These are phyloP conservation scores for Chaetogeoica ovagalla DNA, from an alignment of 2,888 invertebrate genomes.

Conservation along the genomic window DNA sequence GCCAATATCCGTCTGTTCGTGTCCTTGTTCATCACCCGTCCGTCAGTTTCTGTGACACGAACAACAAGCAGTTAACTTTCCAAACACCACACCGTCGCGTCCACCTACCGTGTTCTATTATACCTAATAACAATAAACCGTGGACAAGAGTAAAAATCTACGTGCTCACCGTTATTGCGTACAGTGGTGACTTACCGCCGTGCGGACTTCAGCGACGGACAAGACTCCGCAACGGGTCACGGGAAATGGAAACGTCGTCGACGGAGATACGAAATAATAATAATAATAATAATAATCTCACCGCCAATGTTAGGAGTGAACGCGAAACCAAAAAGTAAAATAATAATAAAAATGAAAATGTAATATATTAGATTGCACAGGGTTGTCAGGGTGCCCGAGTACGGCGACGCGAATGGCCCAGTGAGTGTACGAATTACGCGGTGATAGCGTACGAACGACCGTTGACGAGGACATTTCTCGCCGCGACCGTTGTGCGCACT, in stretches of 20 bases:
- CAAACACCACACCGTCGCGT: no score
- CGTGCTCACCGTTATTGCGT: no score
- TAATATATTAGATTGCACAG: conserved; percentile 29
- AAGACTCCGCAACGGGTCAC: neutral
- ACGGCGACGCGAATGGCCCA: neutral
- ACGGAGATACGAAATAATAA: neutral
- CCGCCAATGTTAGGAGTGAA: no score
- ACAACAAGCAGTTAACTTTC: neutral
- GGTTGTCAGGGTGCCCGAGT: conserved; percentile 9
- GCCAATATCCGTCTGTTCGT: conserved; percentile 89
- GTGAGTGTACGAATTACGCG: neutral
- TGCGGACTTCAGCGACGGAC: no score
- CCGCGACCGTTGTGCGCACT: neutral
- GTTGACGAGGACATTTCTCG: neutral
- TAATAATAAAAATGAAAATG: neutral
- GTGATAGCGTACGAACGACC: neutral
- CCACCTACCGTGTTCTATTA: no score
- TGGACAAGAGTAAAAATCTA: no score
- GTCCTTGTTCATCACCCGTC: conserved; percentile 73
- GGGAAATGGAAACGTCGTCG: neutral
- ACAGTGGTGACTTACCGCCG: no score
- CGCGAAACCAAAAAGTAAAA: neutral
- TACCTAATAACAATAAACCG: no score
- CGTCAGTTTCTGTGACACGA: neutral
- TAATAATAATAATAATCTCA: no score